Base-by-base conservation (phyloP, 2,113 vertebrate species). In the Albula glossodonta region DNA sequence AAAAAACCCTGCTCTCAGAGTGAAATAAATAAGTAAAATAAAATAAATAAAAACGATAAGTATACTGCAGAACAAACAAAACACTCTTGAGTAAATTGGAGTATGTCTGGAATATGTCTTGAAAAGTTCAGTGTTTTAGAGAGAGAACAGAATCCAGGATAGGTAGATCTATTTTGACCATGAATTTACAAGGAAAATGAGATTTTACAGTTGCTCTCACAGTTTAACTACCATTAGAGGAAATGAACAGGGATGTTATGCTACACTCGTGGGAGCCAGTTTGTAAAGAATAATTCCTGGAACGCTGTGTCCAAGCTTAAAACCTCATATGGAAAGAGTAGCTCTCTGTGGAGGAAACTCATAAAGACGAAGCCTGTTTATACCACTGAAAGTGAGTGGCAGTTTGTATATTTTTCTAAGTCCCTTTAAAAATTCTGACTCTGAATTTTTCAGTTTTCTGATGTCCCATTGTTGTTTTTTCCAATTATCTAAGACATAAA, bases 281-380 rank as follows among this genome's bases (percentile, higher is more conserved):
- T n/a, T 77, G 81, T 83, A 66, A 19, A 77, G 80, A 22, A 5
- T 19, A 17, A 51, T 84, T 88, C 87, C 63, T 80, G 81, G 86
- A 86, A 89, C 74, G 84, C 41, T 51, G 50, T 51, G 50, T 74
- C 31, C 25, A 41, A 13, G 81, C 53, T 5, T 15, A 83, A 81
- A 83, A 41, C 56, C 56, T 48, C 56, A 82, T 31, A 84, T 85
- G 85, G 86, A 85, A 85, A 87, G 19, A 82, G 50, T 81, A 88
- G 56, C 52, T 57, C 83, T 78, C 41, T 74, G 48, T 77, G 1
- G 53, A 52, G 48, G 82, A 83, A 83, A 80, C 81, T 88, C 80
- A 79, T 74, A 51, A 51, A 51, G 2, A 51, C 41, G n/a, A 49
- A 81, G 19, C 53, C 48, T 19, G 53, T 70, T 50, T 80, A 22